phyloP scores from a whole-genome alignment of 2,113 vertebrate species.

The Oncorhynchus mykiss region DNA sequence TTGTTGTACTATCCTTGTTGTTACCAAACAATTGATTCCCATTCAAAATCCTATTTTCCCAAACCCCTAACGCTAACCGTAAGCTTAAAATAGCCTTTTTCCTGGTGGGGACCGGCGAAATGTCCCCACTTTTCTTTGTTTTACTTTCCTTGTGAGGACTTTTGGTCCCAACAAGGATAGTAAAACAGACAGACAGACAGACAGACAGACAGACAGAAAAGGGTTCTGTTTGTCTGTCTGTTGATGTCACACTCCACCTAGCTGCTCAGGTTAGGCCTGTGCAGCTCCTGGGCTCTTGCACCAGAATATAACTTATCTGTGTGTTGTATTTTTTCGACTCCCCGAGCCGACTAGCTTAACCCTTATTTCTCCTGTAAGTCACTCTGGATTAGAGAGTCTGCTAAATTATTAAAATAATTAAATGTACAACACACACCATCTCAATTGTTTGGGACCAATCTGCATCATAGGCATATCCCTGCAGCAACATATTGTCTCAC shows the following conservation, averaged over 20 bases:
- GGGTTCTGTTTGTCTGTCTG: not conserved
- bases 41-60: too few relatives aligned
- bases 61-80: too few relatives aligned
- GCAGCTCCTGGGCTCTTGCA: not conserved
- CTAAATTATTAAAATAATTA: not conserved
- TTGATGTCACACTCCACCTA: not conserved
- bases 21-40: too few relatives aligned
- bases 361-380: too few relatives aligned
- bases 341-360: too few relatives aligned
- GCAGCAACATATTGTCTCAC: constrained; percentile 20
- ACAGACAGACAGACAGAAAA: not conserved
- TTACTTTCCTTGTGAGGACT: too few relatives aligned
- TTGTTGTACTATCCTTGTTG: too few relatives aligned
- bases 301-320: constrained; percentile 67
- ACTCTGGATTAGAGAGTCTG: too few relatives aligned
- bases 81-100: too few relatives aligned
- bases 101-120: too few relatives aligned
- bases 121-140: too few relatives aligned
- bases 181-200: not conserved
- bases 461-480: constrained; percentile 28
- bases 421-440: constrained; percentile 20
- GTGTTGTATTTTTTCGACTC: constrained; percentile 52
- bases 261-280: not conserved
- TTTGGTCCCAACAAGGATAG: too few relatives aligned
- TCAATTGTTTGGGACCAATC: constrained; percentile 41